Evolutionary conservation across 2,888 invertebrate species (phyloP).

Genomic region (Dryomyza anilis): DNA sequence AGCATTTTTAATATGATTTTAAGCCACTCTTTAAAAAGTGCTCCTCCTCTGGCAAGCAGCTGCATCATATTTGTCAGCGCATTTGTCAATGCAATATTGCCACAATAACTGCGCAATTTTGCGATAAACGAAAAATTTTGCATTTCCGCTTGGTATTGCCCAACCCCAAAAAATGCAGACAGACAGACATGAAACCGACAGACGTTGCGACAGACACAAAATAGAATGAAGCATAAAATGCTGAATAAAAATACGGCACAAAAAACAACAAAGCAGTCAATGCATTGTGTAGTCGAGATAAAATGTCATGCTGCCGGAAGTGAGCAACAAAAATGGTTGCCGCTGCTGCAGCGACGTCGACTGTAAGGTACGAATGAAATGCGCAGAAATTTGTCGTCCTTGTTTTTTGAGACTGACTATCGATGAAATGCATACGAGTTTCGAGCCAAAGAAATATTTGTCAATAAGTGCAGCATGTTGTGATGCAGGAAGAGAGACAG

Average conservation of each 20-base stretch:
- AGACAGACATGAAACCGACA: neutral
- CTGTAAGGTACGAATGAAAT: neutral
- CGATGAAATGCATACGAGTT: too few species aligned
- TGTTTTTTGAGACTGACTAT: too few species aligned
- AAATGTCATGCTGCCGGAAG: constrained; percentile 10
- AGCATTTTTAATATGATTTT: too few species aligned
- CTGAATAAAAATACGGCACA: neutral
- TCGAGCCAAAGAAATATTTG: too few species aligned
- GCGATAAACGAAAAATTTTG: constrained; percentile 17
- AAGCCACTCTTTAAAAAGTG: too few species aligned
- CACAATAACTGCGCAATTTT: constrained; percentile 13
- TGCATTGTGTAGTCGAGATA: constrained; percentile 7
- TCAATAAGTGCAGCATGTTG: too few species aligned
- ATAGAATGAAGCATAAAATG: neutral
- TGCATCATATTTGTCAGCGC: constrained; percentile 2
- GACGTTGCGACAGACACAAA: neutral
- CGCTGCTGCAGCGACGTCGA: neutral
- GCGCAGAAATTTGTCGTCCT: neutral
- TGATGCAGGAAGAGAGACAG: too few species aligned
- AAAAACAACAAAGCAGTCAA: neutral
- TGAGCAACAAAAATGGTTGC: neutral
- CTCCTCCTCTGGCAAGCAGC: neutral
- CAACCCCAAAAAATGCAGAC: neutral
- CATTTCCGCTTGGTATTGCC: constrained; percentile 8
- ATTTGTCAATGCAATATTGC: neutral